Evolutionary conservation across 2,888 invertebrate genomes (phyloP).

Genomic region (Glyphotaelius pellucidus): DNA sequence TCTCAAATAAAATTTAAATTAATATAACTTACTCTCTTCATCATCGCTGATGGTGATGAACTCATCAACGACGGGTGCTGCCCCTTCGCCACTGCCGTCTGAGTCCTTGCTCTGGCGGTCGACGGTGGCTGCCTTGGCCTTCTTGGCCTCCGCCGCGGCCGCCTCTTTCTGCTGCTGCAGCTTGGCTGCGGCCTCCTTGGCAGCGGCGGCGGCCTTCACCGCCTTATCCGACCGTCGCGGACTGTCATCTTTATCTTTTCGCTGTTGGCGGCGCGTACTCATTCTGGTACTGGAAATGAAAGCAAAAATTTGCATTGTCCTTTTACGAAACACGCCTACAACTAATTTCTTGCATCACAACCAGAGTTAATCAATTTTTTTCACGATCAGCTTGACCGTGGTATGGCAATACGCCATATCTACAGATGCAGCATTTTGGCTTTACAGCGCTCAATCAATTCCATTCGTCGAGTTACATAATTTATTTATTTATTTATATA

Average conservation of each 20-base stretch:
- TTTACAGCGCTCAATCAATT: too few relatives aligned
- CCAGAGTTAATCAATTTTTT: too few relatives aligned
- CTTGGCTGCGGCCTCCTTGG: conserved; percentile 17
- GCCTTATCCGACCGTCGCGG: background rate
- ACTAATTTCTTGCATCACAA: too few relatives aligned
- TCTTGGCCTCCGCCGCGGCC: background rate
- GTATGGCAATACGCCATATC: too few relatives aligned
- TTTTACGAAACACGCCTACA: too few relatives aligned
- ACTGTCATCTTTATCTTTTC: conserved; percentile 21
- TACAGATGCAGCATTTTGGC: too few relatives aligned
- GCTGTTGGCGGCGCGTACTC: conserved; percentile 62
- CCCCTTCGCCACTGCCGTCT: conserved; percentile 33
- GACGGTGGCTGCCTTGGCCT: background rate
- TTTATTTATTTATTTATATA: too few relatives aligned
- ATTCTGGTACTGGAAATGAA: conserved; percentile 63
- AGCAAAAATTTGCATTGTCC: too few relatives aligned
- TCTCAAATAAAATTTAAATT: background rate
- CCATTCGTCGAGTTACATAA: too few relatives aligned
- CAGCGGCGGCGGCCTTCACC: background rate
- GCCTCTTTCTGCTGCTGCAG: background rate
- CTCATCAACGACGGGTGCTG: conserved; percentile 70
- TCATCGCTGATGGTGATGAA: conserved; percentile 81
- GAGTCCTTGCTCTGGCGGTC: conserved; percentile 49
- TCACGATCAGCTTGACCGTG: too few relatives aligned
- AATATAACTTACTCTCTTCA: conserved; percentile 75